Base-by-base conservation (phyloP, 2,113 vertebrate genomes). In the Pelecanus crispus region DNA sequence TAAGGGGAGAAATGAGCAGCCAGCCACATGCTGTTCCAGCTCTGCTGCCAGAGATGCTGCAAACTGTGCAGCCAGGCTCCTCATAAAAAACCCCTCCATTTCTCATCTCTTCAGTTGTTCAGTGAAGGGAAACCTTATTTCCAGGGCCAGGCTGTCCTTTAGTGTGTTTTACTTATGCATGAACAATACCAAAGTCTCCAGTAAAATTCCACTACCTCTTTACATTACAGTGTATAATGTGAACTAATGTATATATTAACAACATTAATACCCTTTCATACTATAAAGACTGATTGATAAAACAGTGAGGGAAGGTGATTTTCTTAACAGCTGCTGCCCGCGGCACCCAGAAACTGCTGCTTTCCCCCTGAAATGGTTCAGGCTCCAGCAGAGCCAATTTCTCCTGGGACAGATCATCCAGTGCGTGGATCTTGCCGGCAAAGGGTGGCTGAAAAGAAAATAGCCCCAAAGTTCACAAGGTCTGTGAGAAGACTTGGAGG, bases 391-490 rank as follows among this genome's bases (percentile, higher is more conserved):
- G 70, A 81, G 49, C 42, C 9, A 2, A 6, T 84, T 84, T 59
- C 65, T 70, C 49, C 59, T 3, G 10, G 88, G 83, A 84, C 3
- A 19, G 72, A 59, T 45, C 50, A 92, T 67, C 58, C 81, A 10
- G 26, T 7, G 45, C 26, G n/a, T 42, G 53, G 73, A 83, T 77
- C 68, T 70, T 44, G 65, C 59, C 17, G 31, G 56, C 11, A 4
- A 87, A 82, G 32, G 36, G 49, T 36, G 66, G 56, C 56, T 93
- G 84, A 63, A 89, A 94, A 89, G 81, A 83, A 97, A 94, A 94
- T 31, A 88, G 58, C 24, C 56, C 38, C 59, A 59, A 91, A 81
- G 91, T 86, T 94, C 85, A 92, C 2, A 12, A 52, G 95, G 91
- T 88, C 96, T 86, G 88, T 86, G 86, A 94, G 96, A 93, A 88